Conservation (phyloP, 2,113 vertebrate genomes). For the Atractosteus spatula region DNA sequence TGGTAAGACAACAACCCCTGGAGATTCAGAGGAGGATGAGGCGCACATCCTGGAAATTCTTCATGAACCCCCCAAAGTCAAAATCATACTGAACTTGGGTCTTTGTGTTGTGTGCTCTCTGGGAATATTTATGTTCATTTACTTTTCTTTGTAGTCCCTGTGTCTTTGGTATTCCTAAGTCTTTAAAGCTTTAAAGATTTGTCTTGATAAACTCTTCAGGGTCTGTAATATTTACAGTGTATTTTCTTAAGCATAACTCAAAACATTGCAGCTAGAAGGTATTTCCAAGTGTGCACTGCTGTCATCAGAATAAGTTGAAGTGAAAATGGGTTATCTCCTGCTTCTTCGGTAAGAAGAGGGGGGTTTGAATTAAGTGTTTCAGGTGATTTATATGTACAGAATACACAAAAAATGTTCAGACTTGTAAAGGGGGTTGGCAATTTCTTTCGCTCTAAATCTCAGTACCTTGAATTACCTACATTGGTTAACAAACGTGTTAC, state of each 20-base stretch:
- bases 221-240: conserved; percentile 68
- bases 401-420: no score
- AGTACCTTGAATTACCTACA: no score
- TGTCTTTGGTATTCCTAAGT: conserved; percentile 25
- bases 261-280: background rate
- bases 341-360: no score
- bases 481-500: no score
- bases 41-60: conserved; percentile 79
- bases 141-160: conserved; percentile 83
- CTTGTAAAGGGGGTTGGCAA: no score
- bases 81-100: conserved; percentile 79
- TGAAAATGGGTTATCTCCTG: no score
- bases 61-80: conserved; percentile 83
- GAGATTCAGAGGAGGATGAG: conserved; percentile 69
- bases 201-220: conserved; percentile 26
- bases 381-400: no score
- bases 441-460: no score
- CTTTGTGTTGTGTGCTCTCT: conserved; percentile 81
- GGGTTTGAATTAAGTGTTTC: no score
- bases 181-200: conserved; percentile 35
- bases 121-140: conserved; percentile 94
- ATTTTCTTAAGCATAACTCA: conserved; percentile 38
- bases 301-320: background rate
- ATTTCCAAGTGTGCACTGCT: background rate
- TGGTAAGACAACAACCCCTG: conserved; percentile 60